Evolutionary conservation across 2,888 invertebrate genomes (phyloP).

Genomic region (Pristionchus maxplancki): DNA sequence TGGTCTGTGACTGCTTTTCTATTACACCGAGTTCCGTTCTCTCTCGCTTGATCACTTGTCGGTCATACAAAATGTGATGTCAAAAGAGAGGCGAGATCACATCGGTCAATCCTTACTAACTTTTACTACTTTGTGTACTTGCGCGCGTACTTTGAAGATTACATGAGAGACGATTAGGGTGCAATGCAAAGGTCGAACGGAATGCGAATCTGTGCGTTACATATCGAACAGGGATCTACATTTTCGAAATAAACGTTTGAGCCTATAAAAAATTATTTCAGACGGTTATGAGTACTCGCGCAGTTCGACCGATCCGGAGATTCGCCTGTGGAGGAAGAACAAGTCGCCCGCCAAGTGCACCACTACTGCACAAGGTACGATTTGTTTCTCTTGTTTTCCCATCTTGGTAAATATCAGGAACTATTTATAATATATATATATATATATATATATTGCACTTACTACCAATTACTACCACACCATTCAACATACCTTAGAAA

Average conservation of each 20-base stretch:
- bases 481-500: too few relatives aligned
- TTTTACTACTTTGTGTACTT: too few relatives aligned
- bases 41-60: neutral
- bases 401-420: too few relatives aligned
- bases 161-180: too few relatives aligned
- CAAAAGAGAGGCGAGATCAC: too few relatives aligned
- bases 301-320: conserved; percentile 61
- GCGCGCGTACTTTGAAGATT: too few relatives aligned
- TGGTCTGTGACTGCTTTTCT: neutral
- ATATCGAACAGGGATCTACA: neutral
- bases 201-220: too few relatives aligned
- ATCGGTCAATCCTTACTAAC: too few relatives aligned
- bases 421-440: too few relatives aligned
- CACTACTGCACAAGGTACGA: conserved; percentile 59
- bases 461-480: neutral
- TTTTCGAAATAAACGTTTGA: neutral
- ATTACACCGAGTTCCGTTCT: neutral
- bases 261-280: neutral
- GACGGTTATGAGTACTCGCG: conserved; percentile 61
- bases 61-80: too few relatives aligned
- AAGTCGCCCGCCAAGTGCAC: conserved; percentile 68
- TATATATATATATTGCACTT: too few relatives aligned
- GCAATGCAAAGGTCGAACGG: too few relatives aligned
- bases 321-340: conserved; percentile 73
- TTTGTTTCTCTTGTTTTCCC: neutral